Base-by-base conservation (phyloP, 1,140 invertebrate genomes). In the Geopemphigus sp. region DNA sequence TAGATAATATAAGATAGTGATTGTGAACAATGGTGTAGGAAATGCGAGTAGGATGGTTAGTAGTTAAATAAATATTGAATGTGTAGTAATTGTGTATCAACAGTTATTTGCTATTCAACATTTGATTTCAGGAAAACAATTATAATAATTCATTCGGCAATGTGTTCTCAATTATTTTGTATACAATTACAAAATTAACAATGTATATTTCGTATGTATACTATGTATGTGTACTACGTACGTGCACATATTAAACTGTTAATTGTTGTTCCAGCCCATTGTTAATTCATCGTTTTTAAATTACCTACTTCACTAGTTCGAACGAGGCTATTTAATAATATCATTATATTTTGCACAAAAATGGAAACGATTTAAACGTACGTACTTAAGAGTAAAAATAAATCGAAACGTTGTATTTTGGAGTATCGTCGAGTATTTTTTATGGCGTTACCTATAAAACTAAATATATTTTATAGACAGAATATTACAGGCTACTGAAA, bases 111-210 rank as follows among this genome's bases (percentile, higher is more conserved):
- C 19, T 17, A 39, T 70, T 80, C 45, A 68, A 66, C 11, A 8
- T 24, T 22, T 12, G 29, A 74, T 74, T 73, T 39, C n/a, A 39
- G 72, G 29, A 74, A 74, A 45, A 45, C 19, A 73, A 73, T 32
- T 56, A 56, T 56, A 8, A 32, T 45, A 74, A 47, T 57, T 74
- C 57, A 74, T 39, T 22, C 14, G 22, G 12, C 0, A 29, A 54
- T 32, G 50, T 1, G 3, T 17, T 32, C 2, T 32, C 6, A 50
- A 50, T 50, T 54, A n/a, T 29, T 72, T 29, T 54, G 68, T 45
- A n/a, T 19, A 47, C 6, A 32, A 29, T 59, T 29, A 29, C 2
- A 11, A 8, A 80, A 66, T 32, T 47, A 50, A 68, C 19, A 29
- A 66, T 50, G 17, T 19, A 6, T 5, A n/a, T n/a, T n/a, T n/a